Percentiles rank a stretch among this genome's conserved stretches.
phyloP scores from a whole-genome alignment of 2,888 invertebrate species.

The Agelastica alni region DNA sequence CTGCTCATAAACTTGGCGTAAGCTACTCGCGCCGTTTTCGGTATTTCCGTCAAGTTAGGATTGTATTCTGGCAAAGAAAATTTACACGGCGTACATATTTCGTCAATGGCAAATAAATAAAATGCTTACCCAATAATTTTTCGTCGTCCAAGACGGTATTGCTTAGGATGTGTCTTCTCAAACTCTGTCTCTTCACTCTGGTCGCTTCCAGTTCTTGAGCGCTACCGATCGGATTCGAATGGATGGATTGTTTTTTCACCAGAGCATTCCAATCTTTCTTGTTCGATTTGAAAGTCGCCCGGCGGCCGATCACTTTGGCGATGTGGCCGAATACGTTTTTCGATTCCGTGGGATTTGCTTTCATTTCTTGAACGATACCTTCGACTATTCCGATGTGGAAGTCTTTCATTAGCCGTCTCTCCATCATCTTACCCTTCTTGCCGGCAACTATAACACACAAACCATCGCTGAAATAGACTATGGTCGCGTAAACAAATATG shows the following conservation, averaged over 20 bases:
- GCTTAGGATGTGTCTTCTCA: slow-evolving; percentile 70
- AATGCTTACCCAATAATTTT: slow-evolving; percentile 66
- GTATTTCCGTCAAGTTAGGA: slow-evolving; percentile 74
- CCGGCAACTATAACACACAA: slow-evolving; percentile 79
- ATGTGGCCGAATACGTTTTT: slow-evolving; percentile 84
- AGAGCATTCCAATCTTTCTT: slow-evolving; percentile 86
- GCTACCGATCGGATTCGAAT: slow-evolving; percentile 78
- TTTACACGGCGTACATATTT: too few relatives aligned
- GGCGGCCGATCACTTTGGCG: slow-evolving; percentile 77
- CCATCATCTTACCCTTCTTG: slow-evolving; percentile 85
- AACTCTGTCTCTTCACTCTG: slow-evolving; percentile 70
- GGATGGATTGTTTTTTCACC: slow-evolving; percentile 72
- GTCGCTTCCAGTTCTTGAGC: slow-evolving; percentile 68
- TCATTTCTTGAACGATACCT: slow-evolving; percentile 75
- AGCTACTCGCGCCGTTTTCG: slow-evolving; percentile 79
- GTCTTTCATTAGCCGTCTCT: slow-evolving; percentile 82
- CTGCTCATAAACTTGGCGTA: slow-evolving; percentile 87
- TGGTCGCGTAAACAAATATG: too few relatives aligned
- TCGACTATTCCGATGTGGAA: slow-evolving; percentile 90
- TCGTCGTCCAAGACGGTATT: slow-evolving; percentile 73
- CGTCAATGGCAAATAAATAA: background rate
- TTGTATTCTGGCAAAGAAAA: slow-evolving; percentile 71
- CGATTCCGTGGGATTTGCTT: slow-evolving; percentile 63
- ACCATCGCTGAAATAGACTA: too few relatives aligned
- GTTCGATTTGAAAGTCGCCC: slow-evolving; percentile 59